Evolutionary conservation across 2,113 vertebrate genomes (phyloP).

Genomic region (Collichthys lucidus): DNA sequence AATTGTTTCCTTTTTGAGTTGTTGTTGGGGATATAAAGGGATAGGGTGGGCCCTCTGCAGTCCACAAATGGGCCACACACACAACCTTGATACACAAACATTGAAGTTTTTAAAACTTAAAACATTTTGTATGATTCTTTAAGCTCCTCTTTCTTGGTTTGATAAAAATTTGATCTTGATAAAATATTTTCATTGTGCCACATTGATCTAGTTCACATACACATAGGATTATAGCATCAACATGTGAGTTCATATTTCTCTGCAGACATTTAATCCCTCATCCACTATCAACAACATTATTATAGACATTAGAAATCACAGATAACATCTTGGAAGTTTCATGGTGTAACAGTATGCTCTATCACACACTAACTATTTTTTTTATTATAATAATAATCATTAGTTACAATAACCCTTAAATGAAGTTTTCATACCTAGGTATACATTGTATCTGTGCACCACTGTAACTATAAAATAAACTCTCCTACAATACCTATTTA

Average conservation of each 20-base stretch:
- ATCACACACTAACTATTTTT: too few species aligned
- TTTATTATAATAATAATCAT: too few species aligned
- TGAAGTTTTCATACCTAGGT: too few species aligned
- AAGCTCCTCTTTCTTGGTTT: neutral
- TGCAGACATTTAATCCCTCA: neutral
- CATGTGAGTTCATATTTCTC: slow-evolving; percentile 1
- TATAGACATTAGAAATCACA: too few species aligned
- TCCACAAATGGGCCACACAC: neutral
- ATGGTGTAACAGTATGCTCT: too few species aligned
- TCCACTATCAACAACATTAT: neutral
- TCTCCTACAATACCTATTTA: neutral
- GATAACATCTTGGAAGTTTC: too few species aligned
- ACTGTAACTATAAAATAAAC: too few species aligned
- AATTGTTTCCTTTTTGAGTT: slow-evolving; percentile 16
- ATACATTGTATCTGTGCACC: too few species aligned
- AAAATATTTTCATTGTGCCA: neutral
- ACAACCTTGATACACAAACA: neutral
- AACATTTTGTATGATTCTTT: too few species aligned
- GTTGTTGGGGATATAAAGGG: neutral
- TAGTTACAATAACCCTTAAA: too few species aligned
- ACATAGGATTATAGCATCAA: neutral
- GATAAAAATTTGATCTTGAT: neutral
- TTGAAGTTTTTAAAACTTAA: too few species aligned
- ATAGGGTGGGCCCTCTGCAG: neutral
- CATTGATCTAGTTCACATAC: neutral